phyloP scores from a whole-genome alignment of 2,113 vertebrate genomes.

The Balaenoptera acutorostrata region DNA sequence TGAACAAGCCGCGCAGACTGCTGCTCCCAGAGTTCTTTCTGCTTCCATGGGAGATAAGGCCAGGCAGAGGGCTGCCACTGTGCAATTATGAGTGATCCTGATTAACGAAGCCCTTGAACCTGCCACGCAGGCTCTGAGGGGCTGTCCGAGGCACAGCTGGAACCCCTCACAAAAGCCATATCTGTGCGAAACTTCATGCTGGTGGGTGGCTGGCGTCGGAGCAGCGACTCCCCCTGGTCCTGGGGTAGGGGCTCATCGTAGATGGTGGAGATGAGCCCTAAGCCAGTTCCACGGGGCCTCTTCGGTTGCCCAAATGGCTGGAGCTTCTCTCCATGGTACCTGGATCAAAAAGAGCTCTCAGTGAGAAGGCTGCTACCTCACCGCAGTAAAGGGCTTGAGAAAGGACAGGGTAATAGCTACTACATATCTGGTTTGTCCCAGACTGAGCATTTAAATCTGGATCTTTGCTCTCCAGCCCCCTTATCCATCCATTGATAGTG shows the following conservation, averaged over 20 bases:
- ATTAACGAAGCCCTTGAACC: background rate
- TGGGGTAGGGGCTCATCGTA: conserved; percentile 90
- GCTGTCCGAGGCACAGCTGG: background rate
- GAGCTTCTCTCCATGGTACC: conserved; percentile 96
- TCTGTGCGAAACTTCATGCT: conserved; percentile 91
- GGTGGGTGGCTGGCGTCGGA: conserved; percentile 87
- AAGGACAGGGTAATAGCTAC: background rate
- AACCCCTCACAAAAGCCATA: conserved; percentile 69
- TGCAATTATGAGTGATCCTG: background rate
- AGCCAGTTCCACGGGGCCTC: conserved; percentile 75
- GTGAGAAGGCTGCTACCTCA: background rate
- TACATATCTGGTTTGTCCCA: background rate
- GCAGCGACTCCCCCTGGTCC: conserved; percentile 86
- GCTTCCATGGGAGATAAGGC: background rate
- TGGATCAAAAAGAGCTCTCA: conserved; percentile 68
- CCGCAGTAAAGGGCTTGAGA: background rate
- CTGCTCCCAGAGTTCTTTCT: background rate
- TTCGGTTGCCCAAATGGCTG: conserved; percentile 81
- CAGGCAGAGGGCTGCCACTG: background rate
- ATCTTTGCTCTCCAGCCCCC: background rate
- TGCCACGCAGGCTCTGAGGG: conserved; percentile 37
- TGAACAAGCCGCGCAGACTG: background rate
- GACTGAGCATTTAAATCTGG: background rate
- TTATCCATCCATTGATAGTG: background rate
- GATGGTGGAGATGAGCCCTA: conserved; percentile 88